Percentiles rank a stretch among this genome's conserved stretches.
These are phyloP conservation scores for Semnornis frantzii DNA, from an alignment of 2,113 vertebrate genomes.

Conservation along the genomic window DNA sequence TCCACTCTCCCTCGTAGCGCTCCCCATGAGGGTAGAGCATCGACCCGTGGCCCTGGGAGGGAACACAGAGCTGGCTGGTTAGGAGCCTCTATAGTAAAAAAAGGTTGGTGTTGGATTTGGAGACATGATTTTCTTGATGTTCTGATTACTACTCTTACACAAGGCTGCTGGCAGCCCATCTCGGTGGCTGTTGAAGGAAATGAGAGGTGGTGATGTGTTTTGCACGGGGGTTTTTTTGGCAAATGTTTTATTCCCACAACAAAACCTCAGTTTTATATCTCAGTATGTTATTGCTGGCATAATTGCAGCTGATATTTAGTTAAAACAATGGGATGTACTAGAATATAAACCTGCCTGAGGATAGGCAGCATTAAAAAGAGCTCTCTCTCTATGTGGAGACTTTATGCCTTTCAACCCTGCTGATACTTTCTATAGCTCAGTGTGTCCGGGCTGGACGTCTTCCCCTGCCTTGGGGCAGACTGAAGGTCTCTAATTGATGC, in stretches of 20 bases:
- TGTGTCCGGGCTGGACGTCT: neutral
- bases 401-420: neutral
- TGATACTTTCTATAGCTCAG: rapidly evolving
- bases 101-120: neutral
- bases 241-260: neutral
- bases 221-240: neutral
- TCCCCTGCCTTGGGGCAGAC: neutral
- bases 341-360: neutral
- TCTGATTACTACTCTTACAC: neutral
- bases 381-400: neutral
- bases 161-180: neutral
- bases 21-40: constrained; percentile 74
- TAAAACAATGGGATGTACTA: neutral
- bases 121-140: neutral
- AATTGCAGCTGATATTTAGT: neutral
- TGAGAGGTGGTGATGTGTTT: neutral
- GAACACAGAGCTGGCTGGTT: neutral
- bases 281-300: neutral
- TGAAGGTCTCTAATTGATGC: neutral
- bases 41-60: constrained; percentile 82
- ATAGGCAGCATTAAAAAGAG: neutral
- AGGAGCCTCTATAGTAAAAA: neutral
- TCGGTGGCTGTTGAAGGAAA: neutral
- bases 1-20: constrained; percentile 90
- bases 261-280: neutral